Conservation (phyloP, 30 jellyfish, hydroid and myxozoan species). For the Clytia hemisphaerica region DNA sequence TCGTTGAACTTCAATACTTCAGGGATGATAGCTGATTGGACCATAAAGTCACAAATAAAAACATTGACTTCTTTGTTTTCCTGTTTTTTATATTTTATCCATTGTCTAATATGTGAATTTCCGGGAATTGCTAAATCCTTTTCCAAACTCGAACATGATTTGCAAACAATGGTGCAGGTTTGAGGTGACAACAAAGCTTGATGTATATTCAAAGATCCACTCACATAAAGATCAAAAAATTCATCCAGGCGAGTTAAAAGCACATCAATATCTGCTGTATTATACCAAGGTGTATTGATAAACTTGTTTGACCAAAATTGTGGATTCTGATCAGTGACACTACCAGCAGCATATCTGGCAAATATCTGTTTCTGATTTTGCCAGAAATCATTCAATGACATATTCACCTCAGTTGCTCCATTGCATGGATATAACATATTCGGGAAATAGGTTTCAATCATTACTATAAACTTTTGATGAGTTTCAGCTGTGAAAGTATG, state of each 20-base stretch:
- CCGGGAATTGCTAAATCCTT: slow-evolving; percentile 27
- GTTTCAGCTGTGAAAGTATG: slow-evolving; percentile 17
- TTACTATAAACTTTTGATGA: slow-evolving; percentile 14
- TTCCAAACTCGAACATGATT: slow-evolving; percentile 45
- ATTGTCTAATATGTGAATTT: slow-evolving; percentile 31
- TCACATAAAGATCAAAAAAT: slow-evolving; percentile 31
- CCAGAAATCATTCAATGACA: slow-evolving; percentile 39
- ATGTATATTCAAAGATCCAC: slow-evolving; percentile 45
- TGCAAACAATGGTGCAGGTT: slow-evolving; percentile 41
- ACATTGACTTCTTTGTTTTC: slow-evolving; percentile 58
- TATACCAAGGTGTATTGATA: slow-evolving; percentile 70
- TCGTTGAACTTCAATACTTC: neutral
- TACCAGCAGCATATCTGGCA: slow-evolving; percentile 39
- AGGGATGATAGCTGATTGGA: neutral
- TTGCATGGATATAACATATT: slow-evolving; percentile 41
- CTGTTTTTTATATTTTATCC: slow-evolving; percentile 41
- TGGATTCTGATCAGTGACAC: slow-evolving; percentile 13
- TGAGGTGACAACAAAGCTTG: slow-evolving; percentile 76
- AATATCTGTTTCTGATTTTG: slow-evolving; percentile 21
- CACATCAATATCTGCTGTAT: slow-evolving; percentile 31
- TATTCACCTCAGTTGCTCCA: slow-evolving; percentile 17
- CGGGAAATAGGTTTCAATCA: slow-evolving; percentile 22
- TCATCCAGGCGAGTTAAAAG: slow-evolving; percentile 37
- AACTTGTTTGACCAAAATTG: slow-evolving; percentile 34
- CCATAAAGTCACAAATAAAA: slow-evolving; percentile 55